Evolutionary conservation across 2,113 vertebrate species (phyloP).

Genomic region (human (Homo sapiens)): GRCh38 chr4:147660001-147660500

Average conservation of each 20-base stretch:
- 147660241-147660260: background rate
- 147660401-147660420: too few relatives aligned
- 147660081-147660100: background rate
- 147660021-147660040: background rate
- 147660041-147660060: background rate
- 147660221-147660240: background rate
- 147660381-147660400: too few relatives aligned
- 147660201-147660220: background rate
- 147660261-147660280: background rate
- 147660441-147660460: too few relatives aligned
- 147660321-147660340: background rate
- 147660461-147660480: too few relatives aligned
- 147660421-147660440: too few relatives aligned
- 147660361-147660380: too few relatives aligned
- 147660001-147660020: background rate
- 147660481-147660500: too few relatives aligned
- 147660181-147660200: background rate
- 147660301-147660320: background rate
- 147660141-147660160: background rate
- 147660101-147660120: background rate
- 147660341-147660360: background rate
- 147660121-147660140: background rate
- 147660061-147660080: background rate
- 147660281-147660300: background rate
- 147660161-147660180: background rate